phyloP scores from a whole-genome alignment of 1,140 invertebrate species.

The Neotoxoptera formosana region DNA sequence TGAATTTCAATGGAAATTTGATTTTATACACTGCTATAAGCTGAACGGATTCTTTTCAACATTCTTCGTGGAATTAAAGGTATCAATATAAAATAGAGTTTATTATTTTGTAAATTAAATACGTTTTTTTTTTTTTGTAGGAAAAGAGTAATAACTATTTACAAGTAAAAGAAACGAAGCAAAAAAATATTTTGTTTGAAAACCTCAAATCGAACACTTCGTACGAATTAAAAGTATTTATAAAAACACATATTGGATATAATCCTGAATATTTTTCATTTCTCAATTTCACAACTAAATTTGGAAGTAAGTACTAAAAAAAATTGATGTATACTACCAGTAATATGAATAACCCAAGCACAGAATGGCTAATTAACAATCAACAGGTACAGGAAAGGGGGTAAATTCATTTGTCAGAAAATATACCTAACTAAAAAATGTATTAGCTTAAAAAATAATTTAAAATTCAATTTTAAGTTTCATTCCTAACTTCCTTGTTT shows the following conservation, averaged over 20 bases:
- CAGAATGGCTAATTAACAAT: background rate
- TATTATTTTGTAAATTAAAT: background rate
- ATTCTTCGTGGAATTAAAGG: slow-evolving; percentile 23
- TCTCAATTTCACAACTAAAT: background rate
- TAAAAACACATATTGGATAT: background rate
- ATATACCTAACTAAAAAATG: too few species aligned
- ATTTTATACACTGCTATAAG: background rate
- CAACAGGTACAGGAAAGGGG: too few species aligned
- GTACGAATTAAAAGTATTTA: background rate
- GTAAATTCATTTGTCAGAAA: background rate
- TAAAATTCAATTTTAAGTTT: too few species aligned
- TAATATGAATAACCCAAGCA: too few species aligned
- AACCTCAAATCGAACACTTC: background rate
- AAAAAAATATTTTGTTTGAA: background rate
- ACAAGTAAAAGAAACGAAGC: background rate
- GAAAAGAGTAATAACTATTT: background rate
- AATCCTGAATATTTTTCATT: background rate
- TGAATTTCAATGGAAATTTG: background rate
- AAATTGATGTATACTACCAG: background rate
- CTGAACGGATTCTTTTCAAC: background rate
- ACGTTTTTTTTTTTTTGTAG: background rate
- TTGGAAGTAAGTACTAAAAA: background rate
- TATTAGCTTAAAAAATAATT: background rate
- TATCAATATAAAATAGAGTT: background rate
- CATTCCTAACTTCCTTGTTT: too few species aligned